These are phyloP conservation scores for Drosophila neoperkinsi DNA, from an alignment of 2,888 invertebrate genomes.

Conservation along the genomic window DNA sequence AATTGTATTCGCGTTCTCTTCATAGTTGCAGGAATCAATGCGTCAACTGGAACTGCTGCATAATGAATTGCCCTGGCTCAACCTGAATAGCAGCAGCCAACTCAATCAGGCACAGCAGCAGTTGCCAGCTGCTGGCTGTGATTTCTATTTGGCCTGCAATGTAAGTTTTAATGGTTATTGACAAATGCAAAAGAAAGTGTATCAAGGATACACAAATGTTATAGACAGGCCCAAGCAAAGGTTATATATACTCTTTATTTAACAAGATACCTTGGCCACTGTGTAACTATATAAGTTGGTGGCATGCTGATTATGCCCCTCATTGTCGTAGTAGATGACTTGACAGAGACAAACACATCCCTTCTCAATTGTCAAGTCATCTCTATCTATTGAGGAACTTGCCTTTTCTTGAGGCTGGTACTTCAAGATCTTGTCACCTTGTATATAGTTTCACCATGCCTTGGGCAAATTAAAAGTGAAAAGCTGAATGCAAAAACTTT, in stretches of 20 bases:
- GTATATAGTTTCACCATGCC: not conserved
- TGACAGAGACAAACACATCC: not conserved
- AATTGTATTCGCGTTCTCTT: conserved; percentile 22
- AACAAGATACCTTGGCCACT: not conserved
- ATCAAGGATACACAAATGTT: not conserved
- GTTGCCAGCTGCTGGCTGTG: conserved; percentile 59
- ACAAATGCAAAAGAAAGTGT: not conserved
- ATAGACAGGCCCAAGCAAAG: not conserved
- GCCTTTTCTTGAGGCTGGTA: not conserved
- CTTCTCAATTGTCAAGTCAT: not conserved
- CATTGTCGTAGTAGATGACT: not conserved
- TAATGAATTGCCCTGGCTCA: conserved; percentile 34
- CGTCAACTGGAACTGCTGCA: conserved; percentile 62
- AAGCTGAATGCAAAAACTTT: not conserved
- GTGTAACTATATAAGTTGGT: not conserved
- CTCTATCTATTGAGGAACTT: not conserved
- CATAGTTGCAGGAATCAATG: conserved; percentile 67
- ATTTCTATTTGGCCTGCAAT: conserved; percentile 84
- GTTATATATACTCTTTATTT: not conserved
- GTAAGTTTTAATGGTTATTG: conserved; percentile 69
- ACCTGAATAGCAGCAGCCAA: conserved; percentile 17
- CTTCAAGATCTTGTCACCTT: not conserved
- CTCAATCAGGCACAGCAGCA: conserved; percentile 6
- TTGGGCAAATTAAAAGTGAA: not conserved
- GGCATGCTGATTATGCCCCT: not conserved